Percentiles rank a stretch among this genome's conserved stretches.
Evolutionary conservation across 1,140 invertebrate species (phyloP).

Genomic region (Stegodyphus dumicola): DNA sequence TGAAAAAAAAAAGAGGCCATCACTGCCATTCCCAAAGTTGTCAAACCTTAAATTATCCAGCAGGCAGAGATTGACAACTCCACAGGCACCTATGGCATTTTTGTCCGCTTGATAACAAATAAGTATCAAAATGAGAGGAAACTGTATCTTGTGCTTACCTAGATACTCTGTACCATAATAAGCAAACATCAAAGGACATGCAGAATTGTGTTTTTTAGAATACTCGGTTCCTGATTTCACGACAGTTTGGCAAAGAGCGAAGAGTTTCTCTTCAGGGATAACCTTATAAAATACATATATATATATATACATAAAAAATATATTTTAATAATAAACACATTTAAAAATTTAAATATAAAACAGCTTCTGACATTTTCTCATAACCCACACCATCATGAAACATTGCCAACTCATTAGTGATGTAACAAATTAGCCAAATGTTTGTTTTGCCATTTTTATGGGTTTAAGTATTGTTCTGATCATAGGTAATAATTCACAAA

Average conservation of each 20-base stretch:
- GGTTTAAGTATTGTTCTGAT: too few species aligned
- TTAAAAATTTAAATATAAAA: background rate
- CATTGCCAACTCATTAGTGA: too few species aligned
- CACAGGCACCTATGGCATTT: too few species aligned
- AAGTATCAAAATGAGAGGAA: background rate
- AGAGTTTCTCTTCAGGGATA: constrained; percentile 65
- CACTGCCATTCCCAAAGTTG: too few species aligned
- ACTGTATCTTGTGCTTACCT: constrained; percentile 66
- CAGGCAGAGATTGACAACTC: too few species aligned
- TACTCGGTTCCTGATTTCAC: constrained; percentile 79
- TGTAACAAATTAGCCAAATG: too few species aligned
- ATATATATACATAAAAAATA: background rate
- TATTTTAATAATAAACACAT: background rate
- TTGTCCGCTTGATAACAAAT: too few species aligned
- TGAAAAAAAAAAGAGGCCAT: too few species aligned
- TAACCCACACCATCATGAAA: too few species aligned
- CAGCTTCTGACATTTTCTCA: background rate
- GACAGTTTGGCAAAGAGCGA: constrained; percentile 76
- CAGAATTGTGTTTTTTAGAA: constrained; percentile 72
- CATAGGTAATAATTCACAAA: too few species aligned
- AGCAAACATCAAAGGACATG: constrained; percentile 83
- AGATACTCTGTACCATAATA: constrained; percentile 89
- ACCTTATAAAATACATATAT: constrained; percentile 63
- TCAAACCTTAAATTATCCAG: too few species aligned
- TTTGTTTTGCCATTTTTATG: too few species aligned